Conservation (phyloP, 2,797 vertebrate genomes). For the Rhynchonycteris naso region DNA sequence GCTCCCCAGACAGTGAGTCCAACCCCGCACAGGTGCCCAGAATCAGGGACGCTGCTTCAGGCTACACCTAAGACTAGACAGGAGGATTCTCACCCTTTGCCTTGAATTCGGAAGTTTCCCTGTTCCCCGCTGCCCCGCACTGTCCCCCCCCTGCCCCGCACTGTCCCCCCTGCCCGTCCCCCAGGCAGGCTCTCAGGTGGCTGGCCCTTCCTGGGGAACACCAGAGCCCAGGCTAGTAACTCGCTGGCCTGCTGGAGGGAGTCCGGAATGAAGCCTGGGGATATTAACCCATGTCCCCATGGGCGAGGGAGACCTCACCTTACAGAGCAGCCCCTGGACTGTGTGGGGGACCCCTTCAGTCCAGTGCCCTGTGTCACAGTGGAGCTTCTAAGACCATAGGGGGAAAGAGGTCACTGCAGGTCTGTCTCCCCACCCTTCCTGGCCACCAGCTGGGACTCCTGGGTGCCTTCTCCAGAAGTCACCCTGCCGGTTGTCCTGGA, state of each 20-base stretch:
- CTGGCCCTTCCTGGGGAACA: background rate
- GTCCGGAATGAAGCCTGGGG: background rate
- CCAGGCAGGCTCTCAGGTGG: background rate
- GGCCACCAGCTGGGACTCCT: background rate
- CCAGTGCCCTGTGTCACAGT: background rate
- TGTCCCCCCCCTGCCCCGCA: fast-evolving
- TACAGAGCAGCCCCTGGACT: fast-evolving
- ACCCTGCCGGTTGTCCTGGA: background rate
- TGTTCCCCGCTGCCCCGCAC: fast-evolving
- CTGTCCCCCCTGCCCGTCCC: fast-evolving
- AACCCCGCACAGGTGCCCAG: fast-evolving
- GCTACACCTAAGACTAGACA: fast-evolving
- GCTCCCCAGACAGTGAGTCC: fast-evolving
- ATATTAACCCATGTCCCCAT: fast-evolving
- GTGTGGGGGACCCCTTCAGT: too few species aligned
- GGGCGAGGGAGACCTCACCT: fast-evolving
- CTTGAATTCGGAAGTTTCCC: slow-evolving; percentile 19
- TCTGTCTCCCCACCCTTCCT: too few species aligned
- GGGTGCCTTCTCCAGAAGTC: background rate
- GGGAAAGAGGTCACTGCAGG: background rate
- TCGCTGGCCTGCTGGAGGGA: fast-evolving
- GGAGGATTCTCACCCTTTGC: slow-evolving; percentile 22
- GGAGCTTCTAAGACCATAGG: background rate
- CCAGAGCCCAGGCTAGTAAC: background rate
- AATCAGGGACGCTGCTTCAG: background rate